Evolutionary conservation across 2,888 invertebrate genomes (phyloP).

Genomic region (Harmothoe impar): DNA sequence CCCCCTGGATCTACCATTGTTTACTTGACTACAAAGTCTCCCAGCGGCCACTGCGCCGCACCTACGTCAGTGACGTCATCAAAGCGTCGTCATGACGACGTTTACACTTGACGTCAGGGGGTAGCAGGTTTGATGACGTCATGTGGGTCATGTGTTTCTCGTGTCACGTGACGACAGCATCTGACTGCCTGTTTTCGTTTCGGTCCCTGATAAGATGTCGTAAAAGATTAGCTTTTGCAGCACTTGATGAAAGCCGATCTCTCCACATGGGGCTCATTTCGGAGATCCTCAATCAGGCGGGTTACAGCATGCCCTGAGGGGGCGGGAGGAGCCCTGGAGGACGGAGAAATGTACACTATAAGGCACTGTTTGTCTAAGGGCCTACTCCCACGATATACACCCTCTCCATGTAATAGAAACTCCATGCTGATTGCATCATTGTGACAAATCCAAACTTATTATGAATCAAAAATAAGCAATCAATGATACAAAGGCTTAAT

Average conservation of each 20-base stretch:
- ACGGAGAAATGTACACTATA: conserved; percentile 22
- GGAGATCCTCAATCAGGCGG: not conserved
- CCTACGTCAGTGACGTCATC: not conserved
- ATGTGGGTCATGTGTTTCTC: not conserved
- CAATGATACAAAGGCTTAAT: too few relatives aligned
- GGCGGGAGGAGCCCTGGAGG: not conserved
- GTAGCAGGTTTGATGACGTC: conserved; percentile 24
- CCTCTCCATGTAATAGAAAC: not conserved
- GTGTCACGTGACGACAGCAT: not conserved
- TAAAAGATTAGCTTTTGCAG: conserved; percentile 19
- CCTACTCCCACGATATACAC: not conserved
- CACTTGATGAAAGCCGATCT: conserved; percentile 23
- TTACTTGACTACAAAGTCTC: conserved; percentile 30
- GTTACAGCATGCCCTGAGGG: not conserved
- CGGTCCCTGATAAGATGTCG: conserved; percentile 30
- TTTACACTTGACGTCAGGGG: not conserved
- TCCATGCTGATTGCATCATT: too few relatives aligned
- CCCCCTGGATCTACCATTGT: conserved; percentile 6
- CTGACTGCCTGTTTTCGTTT: conserved; percentile 42
- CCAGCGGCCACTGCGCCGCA: not conserved
- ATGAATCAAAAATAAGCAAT: too few relatives aligned
- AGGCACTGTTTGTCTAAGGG: conserved; percentile 17
- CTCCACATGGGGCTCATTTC: conserved; percentile 26
- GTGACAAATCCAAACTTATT: too few relatives aligned
- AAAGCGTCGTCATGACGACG: conserved; percentile 22